Conservation (phyloP, 1,140 invertebrate genomes). For the Drosophila lowei region DNA sequence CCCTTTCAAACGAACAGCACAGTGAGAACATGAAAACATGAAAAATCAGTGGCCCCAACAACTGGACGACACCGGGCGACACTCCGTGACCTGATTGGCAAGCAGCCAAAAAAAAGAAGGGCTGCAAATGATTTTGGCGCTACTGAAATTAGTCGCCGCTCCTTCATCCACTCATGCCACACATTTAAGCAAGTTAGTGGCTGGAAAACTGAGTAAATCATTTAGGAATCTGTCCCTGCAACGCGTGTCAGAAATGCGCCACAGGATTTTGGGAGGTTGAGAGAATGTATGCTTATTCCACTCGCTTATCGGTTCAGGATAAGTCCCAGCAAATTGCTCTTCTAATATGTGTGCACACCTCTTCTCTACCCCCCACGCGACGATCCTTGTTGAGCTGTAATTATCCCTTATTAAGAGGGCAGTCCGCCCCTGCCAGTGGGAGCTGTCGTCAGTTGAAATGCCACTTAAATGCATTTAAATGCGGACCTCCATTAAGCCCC, state of each 20-base stretch:
- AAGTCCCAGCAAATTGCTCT: too few relatives aligned
- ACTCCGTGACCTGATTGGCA: constrained; percentile 71
- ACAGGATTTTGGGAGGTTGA: too few relatives aligned
- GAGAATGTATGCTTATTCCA: too few relatives aligned
- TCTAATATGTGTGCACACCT: too few relatives aligned
- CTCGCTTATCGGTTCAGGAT: too few relatives aligned
- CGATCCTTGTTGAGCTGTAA: constrained; percentile 10
- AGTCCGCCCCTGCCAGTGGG: background rate
- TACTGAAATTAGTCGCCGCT: constrained; percentile 57
- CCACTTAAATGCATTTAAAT: constrained; percentile 80
- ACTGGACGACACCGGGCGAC: constrained; percentile 45
- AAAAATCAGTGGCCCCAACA: constrained; percentile 32
- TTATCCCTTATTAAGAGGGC: constrained; percentile 18
- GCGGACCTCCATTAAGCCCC: constrained; percentile 55
- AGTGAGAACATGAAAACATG: constrained; percentile 19
- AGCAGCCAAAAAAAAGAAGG: constrained; percentile 42
- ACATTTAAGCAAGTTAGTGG: constrained; percentile 2
- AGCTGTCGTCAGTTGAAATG: constrained; percentile 46
- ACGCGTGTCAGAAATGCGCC: too few relatives aligned
- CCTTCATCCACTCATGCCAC: constrained; percentile 3
- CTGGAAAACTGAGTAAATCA: constrained; percentile 66
- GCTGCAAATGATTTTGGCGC: constrained; percentile 59
- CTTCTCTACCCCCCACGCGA: too few relatives aligned
- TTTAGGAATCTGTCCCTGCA: too few relatives aligned
- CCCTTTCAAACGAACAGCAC: constrained; percentile 33